phyloP scores from a whole-genome alignment of 2,888 invertebrate genomes.

The Serripes groenlandicus region DNA sequence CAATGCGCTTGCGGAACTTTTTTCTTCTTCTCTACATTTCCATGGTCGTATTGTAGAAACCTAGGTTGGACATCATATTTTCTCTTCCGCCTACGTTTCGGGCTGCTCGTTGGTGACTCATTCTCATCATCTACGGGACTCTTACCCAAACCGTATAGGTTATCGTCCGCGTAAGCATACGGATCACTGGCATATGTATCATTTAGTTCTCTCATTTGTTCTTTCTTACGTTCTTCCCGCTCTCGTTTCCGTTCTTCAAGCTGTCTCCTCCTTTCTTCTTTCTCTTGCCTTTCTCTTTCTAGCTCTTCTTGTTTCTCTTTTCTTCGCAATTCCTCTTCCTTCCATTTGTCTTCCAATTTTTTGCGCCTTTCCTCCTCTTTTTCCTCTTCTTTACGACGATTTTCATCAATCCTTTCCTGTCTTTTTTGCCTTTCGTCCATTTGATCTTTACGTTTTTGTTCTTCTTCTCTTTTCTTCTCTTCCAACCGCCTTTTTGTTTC shows the following conservation, averaged over 20 bases:
- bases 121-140: neutral
- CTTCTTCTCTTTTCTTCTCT: neutral
- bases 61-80: neutral
- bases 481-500: neutral
- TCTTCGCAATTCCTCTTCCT: neutral
- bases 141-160: neutral
- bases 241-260: slow-evolving; percentile 1
- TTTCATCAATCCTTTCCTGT: neutral
- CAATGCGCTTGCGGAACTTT: neutral
- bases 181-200: neutral
- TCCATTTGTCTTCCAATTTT: neutral
- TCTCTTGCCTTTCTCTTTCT: neutral
- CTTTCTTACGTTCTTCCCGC: neutral
- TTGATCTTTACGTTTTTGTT: neutral
- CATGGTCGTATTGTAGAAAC: neutral
- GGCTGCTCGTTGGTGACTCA: slow-evolving; percentile 2
- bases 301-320: neutral
- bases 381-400: neutral
- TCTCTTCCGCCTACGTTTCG: neutral
- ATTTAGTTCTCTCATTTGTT: neutral
- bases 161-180: neutral
- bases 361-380: neutral
- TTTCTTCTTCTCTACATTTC: neutral
- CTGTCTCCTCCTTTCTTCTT: slow-evolving; percentile 4
- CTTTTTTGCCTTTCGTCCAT: neutral